Base-by-base conservation (phyloP, 2,797 vertebrate species). In the Crax fasciolata region DNA sequence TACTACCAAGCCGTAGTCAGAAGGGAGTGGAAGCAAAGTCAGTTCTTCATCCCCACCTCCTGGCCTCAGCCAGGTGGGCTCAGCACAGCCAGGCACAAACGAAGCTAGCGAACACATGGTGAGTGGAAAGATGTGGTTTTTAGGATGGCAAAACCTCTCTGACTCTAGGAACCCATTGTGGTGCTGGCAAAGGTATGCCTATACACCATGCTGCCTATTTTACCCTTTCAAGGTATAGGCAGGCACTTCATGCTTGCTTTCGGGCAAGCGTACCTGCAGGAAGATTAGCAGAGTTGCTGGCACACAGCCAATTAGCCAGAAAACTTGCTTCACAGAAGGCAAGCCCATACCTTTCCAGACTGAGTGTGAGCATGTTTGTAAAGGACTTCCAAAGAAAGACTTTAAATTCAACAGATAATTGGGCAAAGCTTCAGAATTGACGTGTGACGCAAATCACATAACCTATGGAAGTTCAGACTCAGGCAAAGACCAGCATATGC, bases 1-100 rank as follows among this genome's bases (percentile, higher is more conserved):
- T 52, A 41, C 77, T 71, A 38, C 57, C 68, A 46, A 39, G 30
- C 58, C 30, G 41, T 7, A 57, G 44, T 28, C 48, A 80, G 80
- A 88, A 91, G 59, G 0, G 4, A 76, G 44, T 38, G 48, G 61
- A 79, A 61, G 39, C 49, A 84, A 89, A 94, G 66, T 8, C 61
- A 57, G 16, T 90, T 95, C 78, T 87, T 84, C 61, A 94, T 89
- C 88, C 90, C 83, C 87, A 90, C 61, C 88, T 96, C 83, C 81
- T 93, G 93, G 91, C 67, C 74, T 94, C 67, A 49, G 49, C 49
- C 39, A 16, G 44, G 55, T 52, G 80, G 70, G 38, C 63, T 67
- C 24, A 65, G 58, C 1, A 4, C 30, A 55, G 54, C 46, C 4
- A 10, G 68, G 79, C 84, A 38, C 6, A 86, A 88, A 75, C 0